phyloP scores from a whole-genome alignment of 2,888 invertebrate genomes.

The Chloroclysta siterata region DNA sequence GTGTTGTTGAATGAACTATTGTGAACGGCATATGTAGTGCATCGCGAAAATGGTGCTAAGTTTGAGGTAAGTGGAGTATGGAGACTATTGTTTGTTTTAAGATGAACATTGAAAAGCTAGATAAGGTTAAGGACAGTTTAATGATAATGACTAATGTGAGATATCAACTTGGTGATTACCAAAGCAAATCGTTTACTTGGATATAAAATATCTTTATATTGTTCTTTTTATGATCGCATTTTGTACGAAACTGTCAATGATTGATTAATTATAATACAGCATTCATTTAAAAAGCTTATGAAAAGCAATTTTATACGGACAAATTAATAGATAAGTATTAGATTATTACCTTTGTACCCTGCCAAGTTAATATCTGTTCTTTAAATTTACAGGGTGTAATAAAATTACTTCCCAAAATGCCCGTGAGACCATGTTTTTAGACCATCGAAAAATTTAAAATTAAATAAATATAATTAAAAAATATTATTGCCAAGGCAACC shows the following conservation, averaged over 20 bases:
- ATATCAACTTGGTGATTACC: slow-evolving; percentile 7
- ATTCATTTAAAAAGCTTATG: too few species aligned
- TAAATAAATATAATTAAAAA: too few species aligned
- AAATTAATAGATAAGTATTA: too few species aligned
- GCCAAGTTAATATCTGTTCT: not conserved
- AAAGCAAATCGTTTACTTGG: slow-evolving; percentile 26
- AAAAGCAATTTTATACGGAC: too few species aligned
- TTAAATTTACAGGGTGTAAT: not conserved
- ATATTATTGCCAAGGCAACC: too few species aligned
- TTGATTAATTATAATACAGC: not conserved
- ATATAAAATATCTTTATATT: too few species aligned
- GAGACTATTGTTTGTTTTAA: slow-evolving; percentile 38
- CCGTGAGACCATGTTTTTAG: too few species aligned
- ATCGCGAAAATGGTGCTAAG: slow-evolving; percentile 72
- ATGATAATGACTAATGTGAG: not conserved
- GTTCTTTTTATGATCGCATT: too few species aligned
- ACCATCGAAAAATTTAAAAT: too few species aligned
- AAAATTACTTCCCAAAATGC: not conserved
- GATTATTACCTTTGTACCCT: too few species aligned
- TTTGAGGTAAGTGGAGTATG: slow-evolving; percentile 72
- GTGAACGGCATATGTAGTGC: slow-evolving; percentile 45
- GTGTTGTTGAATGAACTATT: slow-evolving; percentile 52
- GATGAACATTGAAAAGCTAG: slow-evolving; percentile 38
- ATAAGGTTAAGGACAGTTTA: slow-evolving; percentile 4
- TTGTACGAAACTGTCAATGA: too few species aligned